Conservation (phyloP, 2,888 invertebrate species). For the Diarsia brunnea region DNA sequence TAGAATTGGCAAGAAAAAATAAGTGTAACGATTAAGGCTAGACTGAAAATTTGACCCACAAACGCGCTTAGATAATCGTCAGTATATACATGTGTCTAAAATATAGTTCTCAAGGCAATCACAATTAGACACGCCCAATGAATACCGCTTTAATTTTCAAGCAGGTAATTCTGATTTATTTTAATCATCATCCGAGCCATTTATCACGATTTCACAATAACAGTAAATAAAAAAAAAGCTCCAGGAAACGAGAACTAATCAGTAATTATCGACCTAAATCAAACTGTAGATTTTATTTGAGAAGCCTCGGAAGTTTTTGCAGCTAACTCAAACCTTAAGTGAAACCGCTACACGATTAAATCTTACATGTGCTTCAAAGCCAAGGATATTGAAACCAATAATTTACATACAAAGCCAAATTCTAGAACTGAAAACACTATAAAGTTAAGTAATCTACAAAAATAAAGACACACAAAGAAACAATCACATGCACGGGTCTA, state of each 20-base stretch:
- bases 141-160: slow-evolving; percentile 21
- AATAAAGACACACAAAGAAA: slow-evolving; percentile 29
- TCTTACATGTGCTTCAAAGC: slow-evolving; percentile 1
- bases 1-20: neutral
- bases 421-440: slow-evolving; percentile 2
- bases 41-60: slow-evolving; percentile 26
- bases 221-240: slow-evolving; percentile 4
- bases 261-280: slow-evolving; percentile 11
- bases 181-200: neutral
- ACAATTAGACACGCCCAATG: slow-evolving; percentile 20
- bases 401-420: slow-evolving; percentile 28
- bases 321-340: neutral
- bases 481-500: slow-evolving; percentile 27
- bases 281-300: neutral
- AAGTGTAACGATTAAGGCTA: slow-evolving; percentile 13
- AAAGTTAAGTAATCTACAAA: slow-evolving; percentile 8
- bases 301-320: neutral
- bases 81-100: slow-evolving; percentile 27
- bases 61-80: slow-evolving; percentile 15
- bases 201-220: neutral
- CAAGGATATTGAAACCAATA: slow-evolving; percentile 13
- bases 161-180: slow-evolving; percentile 1
- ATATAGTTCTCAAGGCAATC: slow-evolving; percentile 34
- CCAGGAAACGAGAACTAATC: slow-evolving; percentile 4
- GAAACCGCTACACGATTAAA: slow-evolving; percentile 8